Base-by-base conservation (phyloP, 2,113 vertebrate species). In the Rhipidura dahli region DNA sequence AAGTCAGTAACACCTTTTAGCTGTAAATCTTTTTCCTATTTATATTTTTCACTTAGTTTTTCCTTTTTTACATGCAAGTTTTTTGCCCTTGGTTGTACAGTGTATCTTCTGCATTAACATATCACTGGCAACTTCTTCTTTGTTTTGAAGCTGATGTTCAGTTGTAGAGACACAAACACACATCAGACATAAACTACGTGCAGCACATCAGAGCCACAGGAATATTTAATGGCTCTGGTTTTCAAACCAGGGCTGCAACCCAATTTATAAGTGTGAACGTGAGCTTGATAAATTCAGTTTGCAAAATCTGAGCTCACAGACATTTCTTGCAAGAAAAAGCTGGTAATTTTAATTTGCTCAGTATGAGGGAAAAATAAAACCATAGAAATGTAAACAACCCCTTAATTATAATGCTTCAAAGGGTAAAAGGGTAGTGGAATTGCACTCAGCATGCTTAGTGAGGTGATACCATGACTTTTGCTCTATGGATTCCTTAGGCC, bases 191-290 rank as follows among this genome's bases (percentile, higher is more conserved):
- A 19, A 76, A 14, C 20, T 45, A 2, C 7, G 7, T 57, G 28
- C 68, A 57, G 64, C 51, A 44, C 31, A 16, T 51, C 49, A 42
- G 30, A 81, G 37, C 50, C 47, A 57, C 2, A 42, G n/a, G 50
- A 30, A 20, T 53, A 31, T 7, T 47, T 50, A 42, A 6, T 14
- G 31, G 13, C 24, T 71, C 56, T 84, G 27, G 7, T 8, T 65
- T 78, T 91, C 49, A 60, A 7, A 60, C 44, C 12, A 47, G 28
- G 30, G 39, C 39, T 71, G 4, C 51, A 76, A 4, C 24, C 37
- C 56, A 45, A 0, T 39, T 50, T 39, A 0, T 13, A 26, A 24
- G 8, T 30, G 50, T 51, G 40, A 37, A 60, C 0, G 0, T 24
- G 68, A 76, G 19, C 30, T 60, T 11, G 21, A 9, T 53, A 40